phyloP scores from a whole-genome alignment of 2,888 invertebrate species.

The Apeira syringaria region DNA sequence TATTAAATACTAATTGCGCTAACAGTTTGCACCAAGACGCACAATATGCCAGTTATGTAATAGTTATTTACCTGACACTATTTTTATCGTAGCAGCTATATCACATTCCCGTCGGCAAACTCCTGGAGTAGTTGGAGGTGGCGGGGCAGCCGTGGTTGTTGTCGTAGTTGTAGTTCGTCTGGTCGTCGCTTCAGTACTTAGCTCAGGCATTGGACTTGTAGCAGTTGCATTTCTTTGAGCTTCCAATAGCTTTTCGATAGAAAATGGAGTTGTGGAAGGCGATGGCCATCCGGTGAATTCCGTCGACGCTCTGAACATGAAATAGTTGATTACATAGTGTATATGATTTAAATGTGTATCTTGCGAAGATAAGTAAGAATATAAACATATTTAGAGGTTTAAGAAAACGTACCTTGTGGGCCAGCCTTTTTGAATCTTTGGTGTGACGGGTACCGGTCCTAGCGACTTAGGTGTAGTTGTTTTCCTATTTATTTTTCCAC shows the following conservation, averaged over 20 bases:
- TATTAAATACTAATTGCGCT: no score
- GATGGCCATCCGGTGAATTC: slow-evolving; percentile 97
- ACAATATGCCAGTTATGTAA: no score
- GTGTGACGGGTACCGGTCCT: slow-evolving; percentile 76
- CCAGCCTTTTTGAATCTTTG: slow-evolving; percentile 93
- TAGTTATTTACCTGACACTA: slow-evolving; percentile 91
- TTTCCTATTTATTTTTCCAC: slow-evolving; percentile 84
- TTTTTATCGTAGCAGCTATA: slow-evolving; percentile 93
- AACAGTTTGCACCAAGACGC: no score
- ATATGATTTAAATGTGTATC: no score
- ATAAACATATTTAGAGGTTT: no score
- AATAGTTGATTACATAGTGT: not conserved
- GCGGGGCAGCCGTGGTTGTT: slow-evolving; percentile 87
- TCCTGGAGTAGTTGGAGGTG: slow-evolving; percentile 91
- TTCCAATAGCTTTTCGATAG: slow-evolving; percentile 91
- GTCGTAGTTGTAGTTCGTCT: slow-evolving; percentile 81
- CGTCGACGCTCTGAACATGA: slow-evolving; percentile 87
- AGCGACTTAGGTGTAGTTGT: slow-evolving; percentile 83
- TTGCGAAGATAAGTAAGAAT: no score
- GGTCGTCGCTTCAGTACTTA: slow-evolving; percentile 76
- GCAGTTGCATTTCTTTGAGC: slow-evolving; percentile 85
- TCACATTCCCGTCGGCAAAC: slow-evolving; percentile 91
- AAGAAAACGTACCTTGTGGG: slow-evolving; percentile 85
- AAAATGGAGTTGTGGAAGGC: slow-evolving; percentile 93
- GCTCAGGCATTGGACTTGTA: slow-evolving; percentile 75